Conservation (phyloP, 2,797 vertebrate species). For the Poeciliopsis turneri region DNA sequence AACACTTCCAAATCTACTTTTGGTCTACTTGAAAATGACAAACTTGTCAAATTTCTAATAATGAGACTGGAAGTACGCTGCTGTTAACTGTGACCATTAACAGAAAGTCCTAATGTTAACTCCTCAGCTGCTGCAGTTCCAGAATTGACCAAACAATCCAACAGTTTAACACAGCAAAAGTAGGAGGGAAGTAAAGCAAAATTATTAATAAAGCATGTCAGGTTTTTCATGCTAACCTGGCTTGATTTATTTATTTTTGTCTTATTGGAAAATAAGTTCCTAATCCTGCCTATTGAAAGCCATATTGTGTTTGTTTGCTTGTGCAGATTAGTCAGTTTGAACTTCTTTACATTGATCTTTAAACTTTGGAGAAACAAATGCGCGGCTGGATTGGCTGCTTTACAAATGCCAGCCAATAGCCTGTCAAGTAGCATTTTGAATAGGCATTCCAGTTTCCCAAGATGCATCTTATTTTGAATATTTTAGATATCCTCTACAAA, state of each 20-base stretch:
- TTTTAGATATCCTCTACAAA: neutral
- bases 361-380: neutral
- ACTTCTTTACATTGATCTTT: neutral
- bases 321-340: neutral
- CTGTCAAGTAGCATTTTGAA: neutral
- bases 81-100: neutral
- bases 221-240: neutral
- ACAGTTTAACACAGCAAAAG: neutral
- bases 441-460: neutral
- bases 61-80: too few species aligned
- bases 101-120: neutral
- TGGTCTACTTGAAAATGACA: neutral
- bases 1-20: neutral
- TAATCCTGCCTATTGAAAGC: neutral
- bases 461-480: neutral
- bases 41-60: neutral
- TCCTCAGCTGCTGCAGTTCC: neutral
- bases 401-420: neutral
- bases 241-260: neutral
- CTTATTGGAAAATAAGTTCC: neutral
- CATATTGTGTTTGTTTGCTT: neutral
- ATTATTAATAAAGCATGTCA: neutral
- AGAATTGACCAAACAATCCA: neutral
- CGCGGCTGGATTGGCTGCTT: neutral
- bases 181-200: neutral